Conservation (phyloP, 1,140 invertebrate species). For the Lucilia sericata region DNA sequence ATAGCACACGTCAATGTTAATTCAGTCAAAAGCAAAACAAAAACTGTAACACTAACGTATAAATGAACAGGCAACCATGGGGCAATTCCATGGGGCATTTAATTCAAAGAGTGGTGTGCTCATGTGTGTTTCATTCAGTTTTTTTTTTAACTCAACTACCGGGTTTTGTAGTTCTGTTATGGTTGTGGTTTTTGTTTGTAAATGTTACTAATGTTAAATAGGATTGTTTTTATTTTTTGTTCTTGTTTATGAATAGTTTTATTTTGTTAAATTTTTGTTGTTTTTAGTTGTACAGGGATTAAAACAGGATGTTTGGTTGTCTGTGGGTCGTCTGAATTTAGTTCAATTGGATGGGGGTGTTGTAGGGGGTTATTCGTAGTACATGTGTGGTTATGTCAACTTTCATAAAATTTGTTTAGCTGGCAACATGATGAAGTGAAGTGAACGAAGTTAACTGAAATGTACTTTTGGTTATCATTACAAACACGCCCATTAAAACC, state of each 20-base stretch:
- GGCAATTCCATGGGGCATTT: slow-evolving; percentile 62
- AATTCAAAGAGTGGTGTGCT: background rate
- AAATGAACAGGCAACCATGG: slow-evolving; percentile 14
- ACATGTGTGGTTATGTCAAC: slow-evolving; percentile 64
- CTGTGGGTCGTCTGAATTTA: background rate
- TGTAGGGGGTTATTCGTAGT: background rate
- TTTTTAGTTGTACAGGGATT: background rate
- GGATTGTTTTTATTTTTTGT: background rate
- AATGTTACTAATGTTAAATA: slow-evolving; percentile 37
- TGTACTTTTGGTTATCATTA: slow-evolving; percentile 22
- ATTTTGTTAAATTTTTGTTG: background rate
- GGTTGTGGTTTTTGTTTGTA: slow-evolving; percentile 48
- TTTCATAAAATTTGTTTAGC: slow-evolving; percentile 63
- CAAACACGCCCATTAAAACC: slow-evolving; percentile 21
- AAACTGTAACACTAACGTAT: background rate
- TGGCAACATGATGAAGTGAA: slow-evolving; percentile 64
- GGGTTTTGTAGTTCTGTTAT: slow-evolving; percentile 47
- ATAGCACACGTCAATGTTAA: slow-evolving; percentile 62
- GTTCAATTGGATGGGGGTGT: background rate
- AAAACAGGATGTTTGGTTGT: background rate
- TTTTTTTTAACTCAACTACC: slow-evolving; percentile 6
- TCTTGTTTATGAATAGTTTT: too few relatives aligned
- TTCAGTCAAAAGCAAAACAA: slow-evolving; percentile 61
- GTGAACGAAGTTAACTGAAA: slow-evolving; percentile 31
- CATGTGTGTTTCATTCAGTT: background rate